Conservation (phyloP, 2,888 invertebrate genomes). For the Quadriops clusia region DNA sequence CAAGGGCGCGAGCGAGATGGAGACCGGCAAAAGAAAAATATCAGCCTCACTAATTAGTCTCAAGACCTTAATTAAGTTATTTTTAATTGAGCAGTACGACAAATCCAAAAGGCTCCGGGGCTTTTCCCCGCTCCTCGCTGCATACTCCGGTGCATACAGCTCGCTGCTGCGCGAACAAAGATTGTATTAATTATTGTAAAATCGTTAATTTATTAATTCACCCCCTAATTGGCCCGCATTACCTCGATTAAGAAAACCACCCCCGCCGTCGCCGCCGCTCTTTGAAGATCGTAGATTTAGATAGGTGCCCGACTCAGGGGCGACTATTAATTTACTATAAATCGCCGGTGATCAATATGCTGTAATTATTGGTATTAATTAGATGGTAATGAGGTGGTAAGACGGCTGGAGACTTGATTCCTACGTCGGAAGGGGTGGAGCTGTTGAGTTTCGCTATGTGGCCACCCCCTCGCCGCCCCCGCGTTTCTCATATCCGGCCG, state of each 20-base stretch:
- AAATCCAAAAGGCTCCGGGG: slow-evolving; percentile 23
- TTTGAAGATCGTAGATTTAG: slow-evolving; percentile 8
- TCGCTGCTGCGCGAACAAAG: slow-evolving; percentile 8
- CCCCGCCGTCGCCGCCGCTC: background rate
- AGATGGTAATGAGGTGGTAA: slow-evolving; percentile 11
- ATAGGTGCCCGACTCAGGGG: slow-evolving; percentile 4
- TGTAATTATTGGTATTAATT: slow-evolving; percentile 12
- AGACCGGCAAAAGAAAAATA: slow-evolving; percentile 15
- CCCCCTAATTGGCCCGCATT: background rate
- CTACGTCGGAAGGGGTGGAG: slow-evolving; percentile 14
- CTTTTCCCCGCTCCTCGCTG: slow-evolving; percentile 23
- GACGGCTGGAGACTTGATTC: slow-evolving; percentile 8
- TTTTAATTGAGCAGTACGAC: slow-evolving; percentile 46
- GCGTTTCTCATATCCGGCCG: too few species aligned
- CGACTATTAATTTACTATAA: slow-evolving; percentile 13
- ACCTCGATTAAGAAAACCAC: background rate
- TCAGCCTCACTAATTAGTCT: slow-evolving; percentile 45
- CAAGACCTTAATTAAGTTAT: slow-evolving; percentile 56
- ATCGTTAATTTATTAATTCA: slow-evolving; percentile 10
- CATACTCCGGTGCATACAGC: slow-evolving; percentile 15
- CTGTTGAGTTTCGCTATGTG: slow-evolving; percentile 13
- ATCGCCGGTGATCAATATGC: slow-evolving; percentile 10
- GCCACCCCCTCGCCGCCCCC: too few species aligned
- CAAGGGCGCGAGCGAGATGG: slow-evolving; percentile 29
- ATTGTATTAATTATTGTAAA: slow-evolving; percentile 8